Base-by-base conservation (phyloP, 1,140 invertebrate species). In the Zaprionus capensis region DNA sequence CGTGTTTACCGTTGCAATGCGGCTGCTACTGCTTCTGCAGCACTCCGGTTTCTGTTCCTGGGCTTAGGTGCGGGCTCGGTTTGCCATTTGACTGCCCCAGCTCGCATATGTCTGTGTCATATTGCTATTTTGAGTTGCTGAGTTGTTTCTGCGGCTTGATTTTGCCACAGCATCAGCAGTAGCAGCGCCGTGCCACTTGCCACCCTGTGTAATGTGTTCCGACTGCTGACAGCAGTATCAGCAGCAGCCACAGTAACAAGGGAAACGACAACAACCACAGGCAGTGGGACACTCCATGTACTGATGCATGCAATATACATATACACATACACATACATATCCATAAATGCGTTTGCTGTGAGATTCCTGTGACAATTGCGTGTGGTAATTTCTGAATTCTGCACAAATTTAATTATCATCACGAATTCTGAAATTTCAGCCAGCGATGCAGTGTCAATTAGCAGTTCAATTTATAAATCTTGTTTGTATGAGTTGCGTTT, bases 71-170 rank as follows among this genome's bases (percentile, higher is more conserved):
- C 20, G 57, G 49, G 53, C 75, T 73, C 68, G 76, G 82, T 80
- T 87, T 87, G 84, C 68, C 73, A 83, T 87, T 84, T 78, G 79
- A 74, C 71, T 75, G 70, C 78, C 80, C 83, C 76, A 78, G 81
- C 80, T 83, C 71, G 77, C 84, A 87, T 88, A 88, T 88, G 84
- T 88, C 81, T 88, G 41, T 46, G 41, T 46, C 41, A 17, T 46
- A 46, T 46, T 46, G 41, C 41, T 81, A 87, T 88, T 84, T 84
- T 87, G 81, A 78, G 78, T 88, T 83, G 83, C 88, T 83, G 83
- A 88, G 84, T 84, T 87, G 81, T 88, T 88, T 84, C 81, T 87
- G 84, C 73, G 83, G 83, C 68, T 87, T 78, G 49, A 74, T 81
- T 80, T 69, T 80, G 70, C 73, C 73, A 61, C 73, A 79, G n/a